These are phyloP conservation scores for Masticophis lateralis DNA, from an alignment of 2,797 vertebrate species.

Conservation along the genomic window DNA sequence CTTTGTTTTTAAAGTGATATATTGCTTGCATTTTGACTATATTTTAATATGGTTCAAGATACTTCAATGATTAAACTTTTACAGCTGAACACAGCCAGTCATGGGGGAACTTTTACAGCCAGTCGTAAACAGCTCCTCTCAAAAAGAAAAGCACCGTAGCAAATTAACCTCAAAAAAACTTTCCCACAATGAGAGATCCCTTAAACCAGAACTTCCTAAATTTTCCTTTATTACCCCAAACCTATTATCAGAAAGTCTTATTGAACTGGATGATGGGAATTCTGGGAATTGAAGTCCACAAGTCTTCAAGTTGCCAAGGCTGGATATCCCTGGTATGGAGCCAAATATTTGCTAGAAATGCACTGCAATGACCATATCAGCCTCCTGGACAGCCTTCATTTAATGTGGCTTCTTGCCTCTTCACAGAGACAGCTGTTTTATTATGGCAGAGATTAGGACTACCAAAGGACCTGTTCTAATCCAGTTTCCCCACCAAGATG, in stretches of 20 bases:
- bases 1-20: background rate
- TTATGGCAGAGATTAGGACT: constrained; percentile 5
- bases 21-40: background rate
- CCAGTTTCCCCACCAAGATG: constrained; percentile 29
- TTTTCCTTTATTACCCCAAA: background rate
- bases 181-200: background rate
- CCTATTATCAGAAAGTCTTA: background rate
- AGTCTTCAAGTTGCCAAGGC: background rate
- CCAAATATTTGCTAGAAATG: background rate
- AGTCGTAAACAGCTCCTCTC: background rate
- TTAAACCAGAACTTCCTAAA: background rate
- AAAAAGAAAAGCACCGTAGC: background rate
- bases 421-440: background rate
- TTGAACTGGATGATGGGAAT: background rate
- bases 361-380: background rate
- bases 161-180: background rate
- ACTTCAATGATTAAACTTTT: background rate
- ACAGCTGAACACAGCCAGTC: background rate
- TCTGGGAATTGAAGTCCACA: background rate
- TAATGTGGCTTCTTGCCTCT: background rate
- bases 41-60: background rate
- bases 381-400: background rate
- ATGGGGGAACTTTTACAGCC: background rate
- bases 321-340: background rate
- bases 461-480: constrained; percentile 24